Base-by-base conservation (phyloP, 64 coral and sea anemone genomes). In the Astreopora myriophthalma region DNA sequence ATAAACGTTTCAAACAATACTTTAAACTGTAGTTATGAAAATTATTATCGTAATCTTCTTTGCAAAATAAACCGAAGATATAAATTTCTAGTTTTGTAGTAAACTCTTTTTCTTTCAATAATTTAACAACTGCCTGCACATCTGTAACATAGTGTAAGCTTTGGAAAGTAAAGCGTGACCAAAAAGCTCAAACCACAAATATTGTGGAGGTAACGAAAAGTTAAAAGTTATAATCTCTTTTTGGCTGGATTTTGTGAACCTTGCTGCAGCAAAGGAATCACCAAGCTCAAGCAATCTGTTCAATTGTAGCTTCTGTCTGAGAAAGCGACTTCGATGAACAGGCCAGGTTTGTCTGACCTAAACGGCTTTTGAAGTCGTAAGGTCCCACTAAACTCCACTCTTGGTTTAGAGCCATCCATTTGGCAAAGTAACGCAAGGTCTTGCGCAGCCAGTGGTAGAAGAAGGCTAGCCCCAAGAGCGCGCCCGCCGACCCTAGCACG, bases 331-430 rank as follows among this genome's bases (percentile, higher is more conserved):
- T 83, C 34, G 57, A n/a, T 24, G 79, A 83, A 11, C 57, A 83
- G 14, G 79, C 79, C 6, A 92, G 40, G 27, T 96, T 96, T 37
- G 92, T 74, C 19, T 96, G 75, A 1, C 95, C 95, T 22, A 94
- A 14, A 8, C 57, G 57, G 26, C 38, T 85, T 6, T 75, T 80
- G 22, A 78, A 68, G 39, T 96, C 86, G 30, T 57, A 77, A 3
- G 92, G 72, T 4, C 82, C 92, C 23, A 96, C 70, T 14, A 99
- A 61, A 25, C 81, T 93, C 97, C 97, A 99, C 36, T 96, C 97
- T 38, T 96, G 90, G 76, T 99, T 99, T 2, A 99, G 71, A 2
- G 97, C 91, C 32, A 99, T 73, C 97, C 94, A 96, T 82, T 94
- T 92, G 22, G 85, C 70, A 20, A 99, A 40, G 67, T 95, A 99